Conservation (phyloP, 2,797 vertebrate genomes). For the Halcyon leucocephala region DNA sequence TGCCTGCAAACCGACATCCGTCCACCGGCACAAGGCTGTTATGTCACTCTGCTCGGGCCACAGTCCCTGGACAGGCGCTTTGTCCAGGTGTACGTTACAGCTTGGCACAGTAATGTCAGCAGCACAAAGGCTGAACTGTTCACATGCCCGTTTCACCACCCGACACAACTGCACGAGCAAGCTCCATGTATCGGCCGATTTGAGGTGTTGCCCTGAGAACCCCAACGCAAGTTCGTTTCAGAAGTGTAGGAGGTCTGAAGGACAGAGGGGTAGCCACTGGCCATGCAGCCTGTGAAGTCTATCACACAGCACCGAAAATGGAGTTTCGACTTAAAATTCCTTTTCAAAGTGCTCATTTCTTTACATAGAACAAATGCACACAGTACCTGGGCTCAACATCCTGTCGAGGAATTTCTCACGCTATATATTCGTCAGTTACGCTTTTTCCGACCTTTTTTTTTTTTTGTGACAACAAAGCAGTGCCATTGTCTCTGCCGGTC, state of each 20-base stretch:
- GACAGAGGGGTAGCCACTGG: background rate
- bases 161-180: accelerated
- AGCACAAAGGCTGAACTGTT: background rate
- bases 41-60: background rate
- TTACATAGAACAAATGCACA: accelerated
- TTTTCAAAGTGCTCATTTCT: background rate
- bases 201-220: background rate
- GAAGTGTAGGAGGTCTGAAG: background rate
- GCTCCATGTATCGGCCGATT: accelerated
- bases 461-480: background rate
- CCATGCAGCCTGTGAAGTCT: background rate
- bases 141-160: too few species aligned
- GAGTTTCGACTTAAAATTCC: background rate
- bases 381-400: background rate
- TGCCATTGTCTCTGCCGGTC: background rate
- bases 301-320: background rate
- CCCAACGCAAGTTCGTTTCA: background rate
- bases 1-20: background rate
- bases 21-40: background rate
- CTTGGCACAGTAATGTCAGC: background rate
- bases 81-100: accelerated
- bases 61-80: background rate
- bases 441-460: background rate
- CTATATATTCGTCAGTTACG: background rate
- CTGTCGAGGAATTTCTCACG: background rate